Evolutionary conservation across 2,113 vertebrate species (phyloP).

Genomic region (Anolis sagrei): DNA sequence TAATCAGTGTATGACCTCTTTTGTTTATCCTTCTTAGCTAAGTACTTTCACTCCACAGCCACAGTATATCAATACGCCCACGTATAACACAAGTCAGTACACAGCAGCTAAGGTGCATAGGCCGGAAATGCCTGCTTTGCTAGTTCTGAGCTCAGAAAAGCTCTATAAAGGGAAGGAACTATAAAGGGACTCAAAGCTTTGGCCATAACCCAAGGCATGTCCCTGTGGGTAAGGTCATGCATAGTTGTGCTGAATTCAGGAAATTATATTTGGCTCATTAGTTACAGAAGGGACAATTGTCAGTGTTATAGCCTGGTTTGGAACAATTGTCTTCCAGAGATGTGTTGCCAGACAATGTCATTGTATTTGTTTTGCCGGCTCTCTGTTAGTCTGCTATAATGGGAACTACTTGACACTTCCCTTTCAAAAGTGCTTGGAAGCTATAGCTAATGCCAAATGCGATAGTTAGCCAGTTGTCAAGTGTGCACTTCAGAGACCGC

Average conservation of each 20-base stretch:
- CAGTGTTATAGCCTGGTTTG: too few species aligned
- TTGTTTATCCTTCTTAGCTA: constrained; percentile 29
- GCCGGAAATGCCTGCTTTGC: neutral
- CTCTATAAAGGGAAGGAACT: too few species aligned
- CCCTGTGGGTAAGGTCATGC: neutral
- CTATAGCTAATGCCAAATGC: too few species aligned
- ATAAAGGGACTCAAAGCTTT: neutral
- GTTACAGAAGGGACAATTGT: too few species aligned
- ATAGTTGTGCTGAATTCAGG: neutral
- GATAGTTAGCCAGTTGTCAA: too few species aligned
- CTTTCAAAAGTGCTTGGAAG: too few species aligned
- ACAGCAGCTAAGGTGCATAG: neutral
- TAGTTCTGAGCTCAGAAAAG: neutral
- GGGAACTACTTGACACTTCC: too few species aligned
- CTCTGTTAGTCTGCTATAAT: too few species aligned
- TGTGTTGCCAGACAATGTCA: too few species aligned
- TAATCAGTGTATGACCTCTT: constrained; percentile 18
- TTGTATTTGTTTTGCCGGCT: too few species aligned
- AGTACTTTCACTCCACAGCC: constrained; percentile 6
- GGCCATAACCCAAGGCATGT: neutral
- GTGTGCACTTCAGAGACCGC: too few species aligned
- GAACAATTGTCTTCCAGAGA: neutral
- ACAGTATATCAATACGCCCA: neutral
- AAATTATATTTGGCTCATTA: neutral
- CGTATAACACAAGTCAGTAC: neutral